phyloP scores from a whole-genome alignment of 2,113 vertebrate species.

The Hassar affinis region DNA sequence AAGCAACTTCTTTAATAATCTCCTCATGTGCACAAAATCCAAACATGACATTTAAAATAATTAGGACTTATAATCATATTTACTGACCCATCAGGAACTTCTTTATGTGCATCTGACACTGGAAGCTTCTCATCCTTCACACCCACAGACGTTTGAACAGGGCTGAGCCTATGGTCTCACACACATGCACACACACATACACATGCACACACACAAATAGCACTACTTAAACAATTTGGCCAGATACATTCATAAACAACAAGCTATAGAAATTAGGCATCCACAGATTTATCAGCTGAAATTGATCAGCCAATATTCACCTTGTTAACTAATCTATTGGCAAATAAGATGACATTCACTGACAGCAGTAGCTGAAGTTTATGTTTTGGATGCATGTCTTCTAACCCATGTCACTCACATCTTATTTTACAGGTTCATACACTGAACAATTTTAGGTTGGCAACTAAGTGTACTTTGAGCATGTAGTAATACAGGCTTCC shows the following conservation, averaged over 20 bases:
- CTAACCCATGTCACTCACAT: too few species aligned
- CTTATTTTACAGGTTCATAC: too few species aligned
- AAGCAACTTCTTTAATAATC: not conserved
- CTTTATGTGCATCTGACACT: not conserved
- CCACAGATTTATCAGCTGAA: too few species aligned
- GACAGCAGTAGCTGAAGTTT: too few species aligned
- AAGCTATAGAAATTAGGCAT: not conserved
- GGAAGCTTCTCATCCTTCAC: conserved; percentile 1
- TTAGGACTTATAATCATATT: not conserved
- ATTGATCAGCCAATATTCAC: too few species aligned
- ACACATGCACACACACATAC: not conserved
- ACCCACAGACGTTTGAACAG: conserved; percentile 8
- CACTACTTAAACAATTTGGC: not conserved
- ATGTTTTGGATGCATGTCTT: too few species aligned
- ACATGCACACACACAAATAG: not conserved
- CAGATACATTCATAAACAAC: not conserved
- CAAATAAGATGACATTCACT: too few species aligned
- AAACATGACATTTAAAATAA: not conserved
- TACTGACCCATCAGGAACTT: conserved; percentile 9
- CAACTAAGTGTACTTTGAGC: too few species aligned
- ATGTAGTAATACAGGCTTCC: too few species aligned
- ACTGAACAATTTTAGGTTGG: too few species aligned
- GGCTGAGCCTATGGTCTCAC: not conserved
- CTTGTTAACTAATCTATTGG: too few species aligned
- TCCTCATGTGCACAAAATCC: not conserved